phyloP scores from a whole-genome alignment of 2,888 invertebrate genomes.

The Drosophila seclusa region DNA sequence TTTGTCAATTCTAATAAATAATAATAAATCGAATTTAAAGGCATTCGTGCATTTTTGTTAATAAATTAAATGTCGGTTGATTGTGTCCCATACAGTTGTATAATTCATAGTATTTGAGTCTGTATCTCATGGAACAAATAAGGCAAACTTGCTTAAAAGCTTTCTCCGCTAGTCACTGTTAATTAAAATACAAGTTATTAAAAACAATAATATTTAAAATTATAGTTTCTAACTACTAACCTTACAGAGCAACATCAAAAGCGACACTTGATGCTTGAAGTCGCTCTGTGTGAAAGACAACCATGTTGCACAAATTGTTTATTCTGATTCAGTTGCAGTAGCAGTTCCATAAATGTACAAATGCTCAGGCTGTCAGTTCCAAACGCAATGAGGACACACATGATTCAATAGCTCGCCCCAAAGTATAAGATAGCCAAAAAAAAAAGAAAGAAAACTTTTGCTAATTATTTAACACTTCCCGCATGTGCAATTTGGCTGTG shows the following conservation, averaged over 20 bases:
- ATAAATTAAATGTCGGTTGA: neutral
- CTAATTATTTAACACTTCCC: slow-evolving; percentile 55
- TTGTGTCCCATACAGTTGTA: neutral
- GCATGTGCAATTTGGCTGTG: slow-evolving; percentile 53
- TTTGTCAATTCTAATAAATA: neutral
- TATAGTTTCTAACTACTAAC: neutral
- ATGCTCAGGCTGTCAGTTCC: neutral
- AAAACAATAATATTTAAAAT: neutral
- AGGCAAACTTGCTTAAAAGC: neutral
- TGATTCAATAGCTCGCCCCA: slow-evolving; percentile 17
- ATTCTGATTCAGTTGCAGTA: neutral
- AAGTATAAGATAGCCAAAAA: slow-evolving; percentile 7
- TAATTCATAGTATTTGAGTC: neutral
- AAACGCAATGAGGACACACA: slow-evolving; percentile 1
- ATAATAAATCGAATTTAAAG: neutral
- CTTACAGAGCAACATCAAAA: neutral
- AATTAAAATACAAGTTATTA: neutral
- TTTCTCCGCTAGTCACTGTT: neutral
- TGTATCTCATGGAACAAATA: neutral
- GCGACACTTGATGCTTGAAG: neutral
- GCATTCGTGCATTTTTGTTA: neutral
- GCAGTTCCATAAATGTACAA: neutral
- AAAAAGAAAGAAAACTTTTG: slow-evolving; percentile 18
- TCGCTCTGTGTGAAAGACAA: neutral
- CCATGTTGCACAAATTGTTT: neutral